Evolutionary conservation across 35 echinoderm and acorn worm species (phyloP), one percentile per base, ranked within the genome.

Genomic region (Apostichopus japonicus): DNA sequence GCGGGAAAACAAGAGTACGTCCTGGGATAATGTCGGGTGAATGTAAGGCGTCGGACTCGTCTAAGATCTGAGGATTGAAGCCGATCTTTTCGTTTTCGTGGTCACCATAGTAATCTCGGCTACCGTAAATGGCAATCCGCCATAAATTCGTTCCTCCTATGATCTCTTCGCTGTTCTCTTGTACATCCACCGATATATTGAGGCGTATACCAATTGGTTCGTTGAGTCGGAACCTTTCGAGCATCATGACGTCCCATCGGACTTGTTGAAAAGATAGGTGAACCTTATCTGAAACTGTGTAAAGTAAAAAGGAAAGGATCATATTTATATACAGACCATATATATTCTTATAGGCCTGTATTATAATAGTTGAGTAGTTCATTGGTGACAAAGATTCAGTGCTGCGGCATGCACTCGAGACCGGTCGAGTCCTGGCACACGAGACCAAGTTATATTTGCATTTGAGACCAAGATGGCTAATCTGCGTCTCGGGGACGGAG

Each of bases 91-190:
- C 86, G 4, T 16, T 57, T 63, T 61, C 59, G 7, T 19, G 6
- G 21, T 19, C 22, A 5, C 86, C 86, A 25, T 0, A 22, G 19
- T 16, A n/a, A 63, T 89, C 23, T 67, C 62, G 17, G 14, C 86
- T 89, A 11, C 86, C 86, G 63, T 89, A 89, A 56, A 89, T 62
- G 1, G 65, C 67, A 22, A 89, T 44, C 11, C 86, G 86, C 86
- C 86, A 89, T 8, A 89, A 24, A 72, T 89, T 72, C 24, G 8
- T 89, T 15, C 86, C 86, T 3, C 67, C 86, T 73, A 73, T 72
- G 1, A 89, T 72, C 13, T 33, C 59, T 19, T 72, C 62, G 24
- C 86, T 89, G 13, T 72, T 89, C 17, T 13, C 56, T 5, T 9
- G 1, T n/a, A 89, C 61, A 7, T 72, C 24, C 16, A 89, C 62